These are phyloP conservation scores for Cacatua alba DNA, from an alignment of 2,113 vertebrate species.

Conservation along the genomic window DNA sequence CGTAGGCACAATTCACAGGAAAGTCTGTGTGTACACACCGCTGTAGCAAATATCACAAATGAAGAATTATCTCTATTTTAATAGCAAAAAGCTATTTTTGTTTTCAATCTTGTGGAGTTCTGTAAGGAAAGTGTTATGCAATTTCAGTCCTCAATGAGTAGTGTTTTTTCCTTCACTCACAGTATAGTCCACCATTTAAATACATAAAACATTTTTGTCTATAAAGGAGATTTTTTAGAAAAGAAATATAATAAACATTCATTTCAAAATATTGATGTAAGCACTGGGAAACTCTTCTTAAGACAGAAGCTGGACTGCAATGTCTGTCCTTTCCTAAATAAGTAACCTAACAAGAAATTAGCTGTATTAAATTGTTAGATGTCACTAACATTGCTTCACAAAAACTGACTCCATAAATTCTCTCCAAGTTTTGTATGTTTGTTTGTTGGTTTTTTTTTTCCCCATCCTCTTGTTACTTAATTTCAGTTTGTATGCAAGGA, in stretches of 20 bases:
- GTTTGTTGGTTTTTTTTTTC: background rate
- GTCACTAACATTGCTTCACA: background rate
- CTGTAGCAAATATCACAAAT: background rate
- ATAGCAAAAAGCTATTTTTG: background rate
- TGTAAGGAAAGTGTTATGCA: background rate
- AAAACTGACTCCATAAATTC: background rate
- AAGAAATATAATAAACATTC: background rate
- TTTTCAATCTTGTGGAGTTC: background rate
- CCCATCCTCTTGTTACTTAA: background rate
- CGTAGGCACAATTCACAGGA: background rate
- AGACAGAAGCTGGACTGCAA: background rate
- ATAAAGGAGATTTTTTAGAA: background rate
- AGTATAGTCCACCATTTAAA: background rate
- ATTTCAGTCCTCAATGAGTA: background rate
- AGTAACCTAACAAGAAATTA: background rate
- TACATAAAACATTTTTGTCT: background rate
- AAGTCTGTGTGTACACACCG: background rate
- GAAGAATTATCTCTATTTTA: background rate
- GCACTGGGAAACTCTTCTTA: background rate
- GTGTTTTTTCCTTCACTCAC: background rate
- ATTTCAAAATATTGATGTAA: background rate
- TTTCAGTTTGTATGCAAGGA: background rate
- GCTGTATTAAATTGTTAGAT: background rate
- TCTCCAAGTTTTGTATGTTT: background rate
- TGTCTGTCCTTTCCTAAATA: background rate